Evolutionary conservation across 2,797 vertebrate genomes (phyloP).

Genomic region (Ibycter americanus): DNA sequence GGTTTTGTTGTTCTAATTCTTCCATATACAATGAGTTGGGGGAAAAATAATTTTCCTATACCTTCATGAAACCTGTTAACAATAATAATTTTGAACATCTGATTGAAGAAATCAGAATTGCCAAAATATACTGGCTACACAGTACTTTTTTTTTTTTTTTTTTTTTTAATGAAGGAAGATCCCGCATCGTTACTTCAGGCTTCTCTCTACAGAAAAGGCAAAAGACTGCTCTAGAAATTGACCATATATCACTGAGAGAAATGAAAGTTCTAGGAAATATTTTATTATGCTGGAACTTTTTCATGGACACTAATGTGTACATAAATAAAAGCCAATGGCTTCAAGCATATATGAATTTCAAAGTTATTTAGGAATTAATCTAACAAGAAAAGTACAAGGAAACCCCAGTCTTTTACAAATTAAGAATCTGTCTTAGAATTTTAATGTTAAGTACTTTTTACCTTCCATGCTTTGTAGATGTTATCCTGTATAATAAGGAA

Average conservation of each 20-base stretch:
- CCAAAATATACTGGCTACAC: neutral
- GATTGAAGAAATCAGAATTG: neutral
- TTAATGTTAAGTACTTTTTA: neutral
- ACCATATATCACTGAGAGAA: neutral
- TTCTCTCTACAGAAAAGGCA: neutral
- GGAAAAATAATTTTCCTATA: neutral
- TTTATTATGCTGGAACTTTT: neutral
- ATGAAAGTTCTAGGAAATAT: neutral
- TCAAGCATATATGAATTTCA: neutral
- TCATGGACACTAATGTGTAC: neutral
- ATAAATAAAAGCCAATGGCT: neutral
- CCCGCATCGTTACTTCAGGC: neutral
- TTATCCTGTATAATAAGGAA: neutral
- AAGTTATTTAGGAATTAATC: neutral
- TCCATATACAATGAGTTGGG: neutral
- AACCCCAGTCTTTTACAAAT: neutral
- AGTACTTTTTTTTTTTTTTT: neutral
- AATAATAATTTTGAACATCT: neutral
- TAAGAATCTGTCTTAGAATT: neutral
- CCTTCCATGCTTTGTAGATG: neutral
- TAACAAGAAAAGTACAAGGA: neutral
- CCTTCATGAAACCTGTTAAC: neutral
- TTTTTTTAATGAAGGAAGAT: neutral
- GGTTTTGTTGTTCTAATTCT: slow-evolving; percentile 37
- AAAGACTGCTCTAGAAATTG: neutral